These are phyloP conservation scores for Hylyphantes graminicola DNA, from an alignment of 1,140 invertebrate species.

Conservation along the genomic window DNA sequence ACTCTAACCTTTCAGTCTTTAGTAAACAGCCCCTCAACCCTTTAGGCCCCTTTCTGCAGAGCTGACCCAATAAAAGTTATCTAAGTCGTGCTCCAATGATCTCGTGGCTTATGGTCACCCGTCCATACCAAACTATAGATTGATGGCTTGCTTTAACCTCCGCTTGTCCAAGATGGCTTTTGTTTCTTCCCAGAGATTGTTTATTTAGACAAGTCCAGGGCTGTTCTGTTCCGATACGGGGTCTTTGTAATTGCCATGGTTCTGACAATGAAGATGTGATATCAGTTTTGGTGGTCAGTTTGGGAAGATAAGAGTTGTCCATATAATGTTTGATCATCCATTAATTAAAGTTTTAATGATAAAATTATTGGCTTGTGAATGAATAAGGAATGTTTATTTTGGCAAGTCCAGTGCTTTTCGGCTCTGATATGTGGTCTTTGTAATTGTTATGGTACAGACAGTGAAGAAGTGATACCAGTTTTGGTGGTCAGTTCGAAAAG, in stretches of 20 bases:
- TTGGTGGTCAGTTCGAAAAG: too few species aligned
- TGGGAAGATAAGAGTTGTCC: neutral
- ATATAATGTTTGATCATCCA: too few species aligned
- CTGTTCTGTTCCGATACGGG: neutral
- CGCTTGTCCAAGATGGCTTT: neutral
- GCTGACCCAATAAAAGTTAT: slow-evolving; percentile 56
- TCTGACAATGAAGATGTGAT: neutral
- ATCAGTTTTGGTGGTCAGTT: slow-evolving; percentile 37
- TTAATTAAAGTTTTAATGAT: too few species aligned
- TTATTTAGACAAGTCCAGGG: slow-evolving; percentile 34
- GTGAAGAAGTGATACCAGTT: too few species aligned
- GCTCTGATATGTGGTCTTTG: too few species aligned
- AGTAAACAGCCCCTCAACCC: slow-evolving; percentile 17
- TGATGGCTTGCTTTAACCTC: slow-evolving; percentile 40
- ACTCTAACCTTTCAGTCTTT: neutral
- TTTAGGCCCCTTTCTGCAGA: slow-evolving; percentile 26
- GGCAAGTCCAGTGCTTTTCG: slow-evolving; percentile 10
- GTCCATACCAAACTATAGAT: slow-evolving; percentile 53
- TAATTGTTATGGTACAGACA: too few species aligned
- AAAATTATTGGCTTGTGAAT: too few species aligned
- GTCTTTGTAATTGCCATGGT: neutral
- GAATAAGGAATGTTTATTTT: slow-evolving; percentile 24
- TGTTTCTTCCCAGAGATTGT: slow-evolving; percentile 34
- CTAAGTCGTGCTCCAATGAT: slow-evolving; percentile 41
- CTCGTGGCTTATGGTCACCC: slow-evolving; percentile 39